Base-by-base conservation (phyloP, 2,888 invertebrate genomes). In the Hyalella azteca region DNA sequence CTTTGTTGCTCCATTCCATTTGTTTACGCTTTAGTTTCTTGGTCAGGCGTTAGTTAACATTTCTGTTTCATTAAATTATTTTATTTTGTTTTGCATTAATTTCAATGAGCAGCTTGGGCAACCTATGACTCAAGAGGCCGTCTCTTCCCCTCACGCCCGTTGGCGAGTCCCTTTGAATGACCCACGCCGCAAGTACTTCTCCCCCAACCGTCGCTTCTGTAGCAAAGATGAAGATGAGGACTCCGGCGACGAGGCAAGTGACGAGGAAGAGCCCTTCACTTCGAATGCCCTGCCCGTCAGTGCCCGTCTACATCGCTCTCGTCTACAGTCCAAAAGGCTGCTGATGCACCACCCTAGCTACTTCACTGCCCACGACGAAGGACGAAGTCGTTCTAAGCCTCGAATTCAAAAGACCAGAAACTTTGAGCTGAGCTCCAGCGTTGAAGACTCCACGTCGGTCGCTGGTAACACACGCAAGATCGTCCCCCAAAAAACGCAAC, bases 41-140 rank as follows among this genome's bases (percentile, higher is more conserved):
- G n/a, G n/a, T n/a, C n/a, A n/a, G n/a, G n/a, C n/a, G n/a, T n/a
- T n/a, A n/a, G n/a, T n/a, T n/a, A n/a, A n/a, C n/a, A n/a, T n/a
- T n/a, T n/a, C n/a, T n/a, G n/a, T n/a, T n/a, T n/a, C n/a, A n/a
- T n/a, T n/a, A n/a, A n/a, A n/a, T n/a, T 13, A 26, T 54, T 54
- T 54, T 54, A 54, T 54, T 54, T 54, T 22, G 54, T 54, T 54
- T 54, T 54, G 26, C 54, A 54, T 54, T 54, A 54, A 54, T 54
- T 54, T 26, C n/a, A 13, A 54, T 54, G 54, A 54, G 54, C 54
- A 54, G 54, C 26, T 54, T 26, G 54, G 9, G 54, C 15, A 22
- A 26, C 26, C 54, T 5, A 54, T 22, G 26, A 9, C 54, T 5
- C 26, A 54, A 54, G 54, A 22, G 22, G 54, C 22, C 9, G 26